Evolutionary conservation across 1,140 invertebrate genomes (phyloP).

Genomic region (Melipona quadrifasciata): DNA sequence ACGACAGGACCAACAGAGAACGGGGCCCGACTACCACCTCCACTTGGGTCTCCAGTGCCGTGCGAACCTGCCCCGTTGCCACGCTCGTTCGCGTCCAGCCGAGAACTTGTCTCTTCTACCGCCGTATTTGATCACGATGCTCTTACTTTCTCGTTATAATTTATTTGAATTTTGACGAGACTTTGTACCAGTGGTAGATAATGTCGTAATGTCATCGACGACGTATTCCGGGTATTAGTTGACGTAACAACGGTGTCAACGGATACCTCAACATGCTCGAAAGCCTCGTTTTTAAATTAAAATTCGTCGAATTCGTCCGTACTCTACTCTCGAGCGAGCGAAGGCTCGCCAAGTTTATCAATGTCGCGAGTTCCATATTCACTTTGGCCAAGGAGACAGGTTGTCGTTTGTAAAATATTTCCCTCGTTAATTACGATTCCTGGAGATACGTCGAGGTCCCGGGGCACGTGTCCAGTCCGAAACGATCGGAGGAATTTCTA

Average conservation of each 20-base stretch:
- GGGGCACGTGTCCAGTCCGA: background rate
- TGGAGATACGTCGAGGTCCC: background rate
- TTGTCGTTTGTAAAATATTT: background rate
- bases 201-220: background rate
- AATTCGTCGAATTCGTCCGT: background rate
- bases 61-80: slow-evolving; percentile 41
- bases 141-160: background rate
- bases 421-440: background rate
- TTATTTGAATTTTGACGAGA: background rate
- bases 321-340: no score
- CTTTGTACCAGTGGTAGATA: background rate
- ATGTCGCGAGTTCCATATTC: no score
- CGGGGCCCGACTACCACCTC: slow-evolving; percentile 74
- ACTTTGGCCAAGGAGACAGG: background rate
- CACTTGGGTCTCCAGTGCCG: slow-evolving; percentile 69
- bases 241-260: background rate
- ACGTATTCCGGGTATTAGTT: background rate
- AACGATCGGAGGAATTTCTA: background rate
- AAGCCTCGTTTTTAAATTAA: background rate
- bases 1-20: slow-evolving; percentile 75
- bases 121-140: no score
- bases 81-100: background rate
- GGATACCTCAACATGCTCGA: background rate
- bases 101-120: no score
- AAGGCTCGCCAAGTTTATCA: background rate